Base-by-base conservation (phyloP, 1,140 invertebrate species). In the Trichonephila inaurata region DNA sequence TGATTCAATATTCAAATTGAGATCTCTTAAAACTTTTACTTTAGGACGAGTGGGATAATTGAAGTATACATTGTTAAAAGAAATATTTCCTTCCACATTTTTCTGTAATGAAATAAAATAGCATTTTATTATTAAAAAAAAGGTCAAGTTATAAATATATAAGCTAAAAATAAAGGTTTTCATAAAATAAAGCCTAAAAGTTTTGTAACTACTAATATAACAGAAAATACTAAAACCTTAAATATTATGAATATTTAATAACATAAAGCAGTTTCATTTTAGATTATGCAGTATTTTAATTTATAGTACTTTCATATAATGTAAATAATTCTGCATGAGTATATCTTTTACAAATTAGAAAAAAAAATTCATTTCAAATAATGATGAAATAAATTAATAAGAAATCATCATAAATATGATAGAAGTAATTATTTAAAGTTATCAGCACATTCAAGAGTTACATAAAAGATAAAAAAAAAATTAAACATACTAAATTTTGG, bases 1-100 rank as follows among this genome's bases (percentile, higher is more conserved):
- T 16, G 97, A 96, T 62, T 97, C 96, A 58, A 98, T 97, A 83
- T 96, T 96, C 40, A 99, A 95, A 94, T 97, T 97, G 0, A 99
- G 95, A 1, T 97, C 97, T 94, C 95, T 95, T 12, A 97, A 94
- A 64, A 97, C 95, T 93, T 95, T 93, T 4, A 94, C 94, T 33
- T 64, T 91, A 18, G 94, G 91, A 2, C 94, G 69, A 40, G 89
- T 97, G 5, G 98, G 98, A 96, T 99, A 99, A 10, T 96, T 96
- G 95, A 98, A 98, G 19, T 44, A 8, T 2, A 89, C 92, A 51
- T 60, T 62, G 44, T 77, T 19, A 24, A 93, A 89, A 51, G 77
- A 33, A 21, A 93, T 60, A 40, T 44, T 77, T 19, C 92, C 92
- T 6, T 61, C 18, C 2, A 82, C 28, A 82, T 91, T 62, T 33